A percentile compares a stretch with the other conserved stretches of the same genome.
These are phyloP conservation scores for Onychomys leucogaster DNA, from an alignment of 2,797 vertebrate species.

Conservation along the genomic window DNA sequence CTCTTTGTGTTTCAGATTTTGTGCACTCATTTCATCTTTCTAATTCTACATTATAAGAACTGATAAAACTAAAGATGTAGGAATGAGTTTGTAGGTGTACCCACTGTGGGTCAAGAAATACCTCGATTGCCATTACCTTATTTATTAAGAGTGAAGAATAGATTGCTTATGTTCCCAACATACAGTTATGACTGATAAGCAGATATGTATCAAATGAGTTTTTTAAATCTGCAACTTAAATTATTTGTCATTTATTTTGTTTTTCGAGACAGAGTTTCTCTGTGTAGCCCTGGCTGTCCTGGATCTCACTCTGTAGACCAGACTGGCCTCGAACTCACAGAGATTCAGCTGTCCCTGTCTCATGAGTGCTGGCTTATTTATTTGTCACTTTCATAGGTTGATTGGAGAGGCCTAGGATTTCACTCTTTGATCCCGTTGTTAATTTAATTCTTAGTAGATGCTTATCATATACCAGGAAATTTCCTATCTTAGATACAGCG, in stretches of 20 bases:
- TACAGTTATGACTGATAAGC: background rate
- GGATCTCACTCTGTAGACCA: no score
- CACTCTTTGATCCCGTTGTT: slow-evolving; percentile 7
- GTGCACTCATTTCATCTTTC: slow-evolving; percentile 63
- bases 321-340: background rate
- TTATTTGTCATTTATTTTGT: background rate
- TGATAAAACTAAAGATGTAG: background rate
- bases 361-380: background rate
- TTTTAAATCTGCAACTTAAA: slow-evolving; percentile 45
- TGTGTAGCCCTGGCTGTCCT: background rate
- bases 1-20: slow-evolving; percentile 63
- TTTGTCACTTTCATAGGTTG: background rate
- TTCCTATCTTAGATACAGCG: background rate
- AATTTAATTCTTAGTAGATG: slow-evolving; percentile 40
- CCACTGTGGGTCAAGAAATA: background rate
- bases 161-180: slow-evolving; percentile 13
- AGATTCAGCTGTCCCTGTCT: background rate
- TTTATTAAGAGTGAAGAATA: slow-evolving; percentile 23
- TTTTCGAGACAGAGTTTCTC: background rate
- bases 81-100: background rate
- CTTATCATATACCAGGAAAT: background rate
- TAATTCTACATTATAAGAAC: slow-evolving; percentile 48
- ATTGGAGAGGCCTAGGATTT: slow-evolving; percentile 42
- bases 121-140: background rate
- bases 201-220: background rate